Base-by-base conservation (phyloP, 2,797 vertebrate species). In the Acropternis orthonyx region DNA sequence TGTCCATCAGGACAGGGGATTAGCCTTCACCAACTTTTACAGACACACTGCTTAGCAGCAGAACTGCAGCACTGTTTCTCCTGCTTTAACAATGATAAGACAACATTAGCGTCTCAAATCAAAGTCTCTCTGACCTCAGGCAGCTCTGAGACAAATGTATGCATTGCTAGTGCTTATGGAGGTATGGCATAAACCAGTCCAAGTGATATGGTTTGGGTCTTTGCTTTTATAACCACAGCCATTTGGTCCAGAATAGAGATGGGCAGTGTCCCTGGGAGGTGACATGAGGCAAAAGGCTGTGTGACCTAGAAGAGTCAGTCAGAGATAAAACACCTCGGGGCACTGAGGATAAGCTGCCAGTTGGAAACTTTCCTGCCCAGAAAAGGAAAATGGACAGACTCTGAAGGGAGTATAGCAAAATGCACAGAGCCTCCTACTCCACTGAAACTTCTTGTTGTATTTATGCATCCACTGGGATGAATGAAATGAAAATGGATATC, bases 401-500 rank as follows among this genome's bases (percentile, higher is more conserved):
- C 79, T 3, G 3, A 85, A 56, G 36, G 49, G 43, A 85, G 27
- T 27, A 43, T 41, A 76, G 86, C 30, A 91, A 90, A 91, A 90
- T 10, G 30, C 39, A 65, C 2, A 8, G 49, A 71, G 49, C 51
- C 14, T 89, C 51, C 54, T 2, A 3, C 62, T 89, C 49, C 41
- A 21, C 59, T 77, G 85, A 73, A 90, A 69, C 28, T 85, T 81
- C 63, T 78, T 72, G 61, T 62, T 6, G 8, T 69, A 91, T 96
- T 91, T 84, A 83, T 87, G 65, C 41, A 46, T 76, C 82, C 4
- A 0, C 34, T 91, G 94, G 85, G 78, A 95, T 65, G 71, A 89
- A 86, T 73, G 37, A 76, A 95, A 96, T 59, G 72, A 89, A 95
- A 92, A 78, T 34, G 48, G 83, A 9, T 80, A 68, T 59, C 6